phyloP scores from a whole-genome alignment of 2,888 invertebrate species.

The Thumatha senex region DNA sequence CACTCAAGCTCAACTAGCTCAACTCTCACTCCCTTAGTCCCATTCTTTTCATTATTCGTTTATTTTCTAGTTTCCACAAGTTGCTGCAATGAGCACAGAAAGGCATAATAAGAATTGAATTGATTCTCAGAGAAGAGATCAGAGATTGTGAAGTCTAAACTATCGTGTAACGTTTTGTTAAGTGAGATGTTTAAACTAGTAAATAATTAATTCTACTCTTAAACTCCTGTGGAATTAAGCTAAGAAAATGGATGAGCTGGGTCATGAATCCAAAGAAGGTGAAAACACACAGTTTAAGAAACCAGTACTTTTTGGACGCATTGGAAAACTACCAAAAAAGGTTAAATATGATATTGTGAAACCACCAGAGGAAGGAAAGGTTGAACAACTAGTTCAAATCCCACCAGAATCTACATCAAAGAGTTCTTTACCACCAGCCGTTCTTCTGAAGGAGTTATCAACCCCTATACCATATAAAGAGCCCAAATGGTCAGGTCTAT shows the following conservation, averaged over 20 bases:
- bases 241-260: slow-evolving; percentile 35
- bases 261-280: slow-evolving; percentile 37
- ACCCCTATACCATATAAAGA: slow-evolving; percentile 87
- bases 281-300: slow-evolving; percentile 76
- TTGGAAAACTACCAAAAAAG: slow-evolving; percentile 80
- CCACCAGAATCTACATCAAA: slow-evolving; percentile 38
- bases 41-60: too few relatives aligned
- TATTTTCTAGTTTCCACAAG: too few relatives aligned
- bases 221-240: too few relatives aligned
- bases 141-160: too few relatives aligned
- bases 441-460: slow-evolving; percentile 60
- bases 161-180: slow-evolving; percentile 9
- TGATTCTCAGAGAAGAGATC: too few relatives aligned
- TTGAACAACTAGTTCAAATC: slow-evolving; percentile 26
- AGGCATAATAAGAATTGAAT: too few relatives aligned
- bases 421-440: slow-evolving; percentile 52
- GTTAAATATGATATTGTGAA: slow-evolving; percentile 46
- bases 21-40: too few relatives aligned
- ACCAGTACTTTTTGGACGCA: slow-evolving; percentile 78
- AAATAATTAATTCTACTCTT: too few relatives aligned
- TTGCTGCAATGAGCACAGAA: too few relatives aligned
- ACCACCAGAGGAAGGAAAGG: slow-evolving; percentile 30
- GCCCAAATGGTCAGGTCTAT: slow-evolving; percentile 91
- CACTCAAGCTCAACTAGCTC: too few relatives aligned
- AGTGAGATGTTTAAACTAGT: too few relatives aligned